Base-by-base conservation (phyloP, 2,113 vertebrate species). In the Trinectes maculatus region DNA sequence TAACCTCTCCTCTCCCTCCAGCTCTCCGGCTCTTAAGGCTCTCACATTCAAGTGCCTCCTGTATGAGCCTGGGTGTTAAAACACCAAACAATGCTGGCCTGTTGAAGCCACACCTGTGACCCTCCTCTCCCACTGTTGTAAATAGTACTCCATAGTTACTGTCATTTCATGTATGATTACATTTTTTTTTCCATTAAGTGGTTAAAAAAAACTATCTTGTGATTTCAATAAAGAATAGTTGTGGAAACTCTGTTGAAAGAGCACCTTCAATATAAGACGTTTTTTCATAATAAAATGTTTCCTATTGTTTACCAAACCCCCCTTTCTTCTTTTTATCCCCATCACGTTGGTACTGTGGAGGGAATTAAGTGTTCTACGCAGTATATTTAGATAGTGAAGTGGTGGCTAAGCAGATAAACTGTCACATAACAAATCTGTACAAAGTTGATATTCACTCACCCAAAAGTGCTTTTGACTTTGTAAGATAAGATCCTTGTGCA, bases 201-300 rank as follows among this genome's bases (percentile, higher is more conserved):
- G 79, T 85, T 76, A 26, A 71, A 81, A 74, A 84, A 84, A 65
- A 55, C 31, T 53, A 84, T 73, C 79, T 91, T 82, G 90, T 91
- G 89, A 89, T 90, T 92, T 84, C 82, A 88, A 85, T 91, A 86
- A 89, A 90, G 78, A 89, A 76, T 90, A 87, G 83, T 90, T 85
- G 86, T 91, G 88, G 85, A 89, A 83, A 83, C 62, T 39, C 79
- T 80, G 71, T 83, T 81, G 65, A 86, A 82, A 76, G 79, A 78
- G 80, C 86, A 85, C 80, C 80, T 85, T 89, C 89, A 79, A 85
- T 91, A 72, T 88, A 61, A 87, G 72, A 87, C 57, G 21, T 88
- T 92, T 37, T 88, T 91, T 91, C 89, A 87, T 91, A 92, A 91
- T 93, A 91, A 93, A 92, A 87, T 82, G 80, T 90, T 92, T 91